phyloP scores from a whole-genome alignment of 2,888 invertebrate species.

The Trissonchulus sp. region DNA sequence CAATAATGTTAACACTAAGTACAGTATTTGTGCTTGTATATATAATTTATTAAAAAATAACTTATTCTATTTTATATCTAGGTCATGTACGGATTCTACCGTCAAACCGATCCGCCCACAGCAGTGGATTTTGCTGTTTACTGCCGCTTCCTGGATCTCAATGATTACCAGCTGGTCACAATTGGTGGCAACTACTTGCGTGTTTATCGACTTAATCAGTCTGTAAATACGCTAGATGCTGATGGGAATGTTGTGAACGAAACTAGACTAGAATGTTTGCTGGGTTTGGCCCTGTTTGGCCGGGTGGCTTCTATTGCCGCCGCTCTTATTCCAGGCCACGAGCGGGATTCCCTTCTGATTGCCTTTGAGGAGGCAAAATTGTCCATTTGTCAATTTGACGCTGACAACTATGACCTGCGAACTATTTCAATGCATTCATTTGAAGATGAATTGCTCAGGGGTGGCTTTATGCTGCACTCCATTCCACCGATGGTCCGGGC shows the following conservation, averaged over 20 bases:
- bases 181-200: constrained; percentile 85
- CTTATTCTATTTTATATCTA: no score
- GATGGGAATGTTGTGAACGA: not conserved
- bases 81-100: constrained; percentile 86
- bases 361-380: constrained; percentile 92
- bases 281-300: constrained; percentile 71
- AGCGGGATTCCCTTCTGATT: constrained; percentile 78
- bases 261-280: constrained; percentile 24
- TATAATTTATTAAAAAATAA: no score
- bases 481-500: constrained; percentile 57
- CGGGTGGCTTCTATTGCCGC: constrained; percentile 83
- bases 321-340: constrained; percentile 73
- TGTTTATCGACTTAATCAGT: constrained; percentile 68
- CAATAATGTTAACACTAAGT: no score
- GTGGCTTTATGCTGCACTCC: constrained; percentile 49
- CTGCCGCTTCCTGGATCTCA: constrained; percentile 81
- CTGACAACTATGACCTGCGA: constrained; percentile 76
- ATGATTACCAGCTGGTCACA: constrained; percentile 81
- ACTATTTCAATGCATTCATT: constrained; percentile 95
- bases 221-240: constrained; percentile 30
- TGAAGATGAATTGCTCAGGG: constrained; percentile 77
- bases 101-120: constrained; percentile 83
- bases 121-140: constrained; percentile 86
- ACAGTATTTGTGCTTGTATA: no score
- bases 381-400: constrained; percentile 89